Percentiles rank a stretch among this genome's conserved stretches.
phyloP scores from a whole-genome alignment of 1,140 invertebrate genomes.

The Nephila pilipes region DNA sequence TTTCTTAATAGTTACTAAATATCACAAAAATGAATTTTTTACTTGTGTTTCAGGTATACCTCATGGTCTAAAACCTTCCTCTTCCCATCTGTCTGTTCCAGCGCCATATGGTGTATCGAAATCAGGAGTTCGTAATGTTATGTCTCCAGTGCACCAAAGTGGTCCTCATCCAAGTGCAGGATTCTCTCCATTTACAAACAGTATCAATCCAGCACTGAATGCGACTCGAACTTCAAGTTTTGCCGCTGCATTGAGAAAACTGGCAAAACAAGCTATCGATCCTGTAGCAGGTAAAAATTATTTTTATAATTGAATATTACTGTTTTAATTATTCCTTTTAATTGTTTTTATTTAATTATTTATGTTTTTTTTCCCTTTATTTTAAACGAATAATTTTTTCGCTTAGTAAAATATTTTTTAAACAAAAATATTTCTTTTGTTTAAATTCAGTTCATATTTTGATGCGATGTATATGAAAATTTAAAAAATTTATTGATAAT shows the following conservation, averaged over 20 bases:
- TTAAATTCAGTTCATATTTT: too few species aligned
- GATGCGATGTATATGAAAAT: too few species aligned
- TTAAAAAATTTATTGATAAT: too few species aligned
- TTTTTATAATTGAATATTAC: too few species aligned
- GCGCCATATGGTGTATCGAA: constrained; percentile 66
- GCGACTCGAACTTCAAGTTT: constrained; percentile 83
- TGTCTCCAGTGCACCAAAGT: constrained; percentile 66
- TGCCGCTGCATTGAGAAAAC: constrained; percentile 89
- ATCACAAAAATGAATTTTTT: not conserved
- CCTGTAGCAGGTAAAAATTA: constrained; percentile 77
- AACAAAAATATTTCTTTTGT: too few species aligned
- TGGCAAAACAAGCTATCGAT: constrained; percentile 89
- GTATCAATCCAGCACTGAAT: constrained; percentile 60
- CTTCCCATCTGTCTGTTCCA: constrained; percentile 80
- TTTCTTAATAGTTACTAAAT: too few species aligned
- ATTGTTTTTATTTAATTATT: too few species aligned
- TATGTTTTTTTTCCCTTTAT: too few species aligned
- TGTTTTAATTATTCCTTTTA: too few species aligned
- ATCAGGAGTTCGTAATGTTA: constrained; percentile 29
- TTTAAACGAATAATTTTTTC: too few species aligned
- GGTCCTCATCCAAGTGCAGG: not conserved
- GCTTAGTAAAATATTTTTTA: too few species aligned
- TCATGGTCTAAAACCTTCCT: constrained; percentile 80
- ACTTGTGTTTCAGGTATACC: constrained; percentile 79
- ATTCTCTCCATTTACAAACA: constrained; percentile 51